Percentiles rank a stretch among this genome's conserved stretches.
These are phyloP conservation scores for Alouatta palliata DNA, from an alignment of 2,113 vertebrate genomes.

Conservation along the genomic window DNA sequence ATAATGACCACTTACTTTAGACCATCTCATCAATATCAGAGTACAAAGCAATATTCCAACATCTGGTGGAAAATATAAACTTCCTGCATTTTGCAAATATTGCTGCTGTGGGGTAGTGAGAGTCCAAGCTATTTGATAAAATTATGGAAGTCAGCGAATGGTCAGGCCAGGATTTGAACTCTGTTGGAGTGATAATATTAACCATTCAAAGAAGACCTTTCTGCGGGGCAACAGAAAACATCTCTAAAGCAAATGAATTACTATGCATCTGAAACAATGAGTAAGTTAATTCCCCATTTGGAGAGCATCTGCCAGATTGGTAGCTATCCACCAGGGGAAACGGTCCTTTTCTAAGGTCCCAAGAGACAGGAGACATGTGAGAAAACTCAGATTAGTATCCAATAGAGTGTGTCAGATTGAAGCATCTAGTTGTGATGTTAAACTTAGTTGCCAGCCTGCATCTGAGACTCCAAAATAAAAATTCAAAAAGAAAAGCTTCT, in stretches of 20 bases:
- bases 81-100: conserved; percentile 56
- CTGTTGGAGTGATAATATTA: conserved; percentile 33
- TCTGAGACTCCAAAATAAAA: conserved; percentile 55
- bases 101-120: not conserved
- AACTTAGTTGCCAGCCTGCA: not conserved
- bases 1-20: conserved; percentile 67
- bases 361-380: conserved; percentile 26
- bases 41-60: conserved; percentile 48
- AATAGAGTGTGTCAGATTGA: conserved; percentile 3
- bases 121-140: conserved; percentile 21
- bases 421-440: conserved; percentile 20
- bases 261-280: conserved; percentile 46
- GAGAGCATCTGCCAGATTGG: conserved; percentile 38
- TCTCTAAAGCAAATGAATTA: conserved; percentile 34
- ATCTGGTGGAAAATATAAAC: conserved; percentile 51
- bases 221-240: conserved; percentile 18
- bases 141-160: conserved; percentile 14
- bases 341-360: conserved; percentile 16
- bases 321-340: not conserved
- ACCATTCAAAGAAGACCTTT: conserved; percentile 17
- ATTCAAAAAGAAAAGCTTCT: conserved; percentile 46
- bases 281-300: conserved; percentile 53
- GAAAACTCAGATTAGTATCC: conserved; percentile 48
- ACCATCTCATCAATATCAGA: conserved; percentile 62
- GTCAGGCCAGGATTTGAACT: conserved; percentile 48